Percentiles rank a stretch among this genome's conserved stretches.
Evolutionary conservation across 2,888 invertebrate species (phyloP).

Genomic region (Kuschelorhynchus macadamiae): DNA sequence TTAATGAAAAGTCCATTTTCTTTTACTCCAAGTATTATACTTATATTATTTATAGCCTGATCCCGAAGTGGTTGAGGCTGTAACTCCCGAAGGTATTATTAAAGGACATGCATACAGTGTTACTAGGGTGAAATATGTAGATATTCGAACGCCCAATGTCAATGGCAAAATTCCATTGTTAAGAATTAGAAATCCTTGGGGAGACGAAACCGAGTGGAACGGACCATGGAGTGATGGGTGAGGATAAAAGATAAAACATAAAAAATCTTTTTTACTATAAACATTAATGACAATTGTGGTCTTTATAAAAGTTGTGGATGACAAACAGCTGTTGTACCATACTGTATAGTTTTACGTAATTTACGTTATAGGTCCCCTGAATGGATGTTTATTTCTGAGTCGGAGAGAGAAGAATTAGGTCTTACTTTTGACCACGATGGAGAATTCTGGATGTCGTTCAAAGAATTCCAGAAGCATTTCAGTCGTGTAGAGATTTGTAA

Average conservation of each 20-base stretch:
- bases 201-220: slow-evolving; percentile 95
- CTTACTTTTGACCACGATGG: slow-evolving; percentile 93
- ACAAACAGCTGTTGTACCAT: too few species aligned
- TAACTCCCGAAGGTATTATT: slow-evolving; percentile 85
- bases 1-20: too few species aligned
- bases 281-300: slow-evolving; percentile 6
- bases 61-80: slow-evolving; percentile 84
- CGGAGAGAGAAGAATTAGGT: slow-evolving; percentile 89
- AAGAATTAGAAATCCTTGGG: slow-evolving; percentile 94
- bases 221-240: slow-evolving; percentile 94
- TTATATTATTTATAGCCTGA: slow-evolving; percentile 74
- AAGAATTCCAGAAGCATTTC: slow-evolving; percentile 90
- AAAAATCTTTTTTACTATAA: neutral
- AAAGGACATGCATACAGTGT: slow-evolving; percentile 95
- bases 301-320: too few species aligned
- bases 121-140: slow-evolving; percentile 86
- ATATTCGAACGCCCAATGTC: slow-evolving; percentile 83
- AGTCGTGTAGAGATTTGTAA: slow-evolving; percentile 93
- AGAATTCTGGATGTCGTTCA: slow-evolving; percentile 98
- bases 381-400: slow-evolving; percentile 90
- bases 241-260: too few species aligned
- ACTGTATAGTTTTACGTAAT: too few species aligned
- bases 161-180: slow-evolving; percentile 86
- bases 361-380: slow-evolving; percentile 91
- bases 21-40: too few species aligned